phyloP scores from a whole-genome alignment of 1,140 invertebrate species.

The Drosophila azteca region DNA sequence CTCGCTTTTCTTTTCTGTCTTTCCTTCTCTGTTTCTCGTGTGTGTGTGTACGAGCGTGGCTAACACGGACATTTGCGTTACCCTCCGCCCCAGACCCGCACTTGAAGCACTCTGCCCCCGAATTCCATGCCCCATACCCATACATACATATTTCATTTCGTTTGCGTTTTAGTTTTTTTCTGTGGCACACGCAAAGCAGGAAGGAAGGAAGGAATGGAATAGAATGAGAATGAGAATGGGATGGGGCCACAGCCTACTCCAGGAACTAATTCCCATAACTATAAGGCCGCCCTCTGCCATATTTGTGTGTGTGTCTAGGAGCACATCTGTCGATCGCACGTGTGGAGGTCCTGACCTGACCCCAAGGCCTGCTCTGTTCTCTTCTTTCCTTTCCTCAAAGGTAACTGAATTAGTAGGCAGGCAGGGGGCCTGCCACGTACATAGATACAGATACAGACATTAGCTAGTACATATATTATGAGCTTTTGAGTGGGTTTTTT shows the following conservation, averaged over 20 bases:
- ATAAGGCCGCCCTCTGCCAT: conserved; percentile 15
- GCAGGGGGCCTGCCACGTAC: too few species aligned
- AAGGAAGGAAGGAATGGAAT: conserved; percentile 6
- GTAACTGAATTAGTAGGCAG: conserved; percentile 23
- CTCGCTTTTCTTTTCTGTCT: conserved; percentile 27
- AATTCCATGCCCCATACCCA: conserved; percentile 48
- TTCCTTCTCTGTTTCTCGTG: conserved; percentile 7
- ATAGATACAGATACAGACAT: too few species aligned
- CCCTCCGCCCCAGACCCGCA: conserved; percentile 30
- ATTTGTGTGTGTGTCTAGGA: conserved; percentile 17
- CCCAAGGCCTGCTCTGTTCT: conserved; percentile 27
- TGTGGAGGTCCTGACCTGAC: conserved; percentile 16
- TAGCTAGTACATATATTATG: too few species aligned
- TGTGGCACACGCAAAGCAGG: conserved; percentile 51
- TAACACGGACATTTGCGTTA: conserved; percentile 37
- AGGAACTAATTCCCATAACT: conserved; percentile 45
- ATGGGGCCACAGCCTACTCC: conserved; percentile 9
- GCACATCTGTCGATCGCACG: conserved; percentile 58
- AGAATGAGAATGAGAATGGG: background rate
- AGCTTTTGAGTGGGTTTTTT: too few species aligned
- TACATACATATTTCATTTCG: conserved; percentile 63
- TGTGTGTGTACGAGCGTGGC: background rate
- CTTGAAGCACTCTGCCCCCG: conserved; percentile 54
- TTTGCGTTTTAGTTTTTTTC: conserved; percentile 47
- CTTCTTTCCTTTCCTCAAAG: conserved; percentile 4